These are phyloP conservation scores for Scartelaos histophorus DNA, from an alignment of 2,113 vertebrate genomes.

Conservation along the genomic window DNA sequence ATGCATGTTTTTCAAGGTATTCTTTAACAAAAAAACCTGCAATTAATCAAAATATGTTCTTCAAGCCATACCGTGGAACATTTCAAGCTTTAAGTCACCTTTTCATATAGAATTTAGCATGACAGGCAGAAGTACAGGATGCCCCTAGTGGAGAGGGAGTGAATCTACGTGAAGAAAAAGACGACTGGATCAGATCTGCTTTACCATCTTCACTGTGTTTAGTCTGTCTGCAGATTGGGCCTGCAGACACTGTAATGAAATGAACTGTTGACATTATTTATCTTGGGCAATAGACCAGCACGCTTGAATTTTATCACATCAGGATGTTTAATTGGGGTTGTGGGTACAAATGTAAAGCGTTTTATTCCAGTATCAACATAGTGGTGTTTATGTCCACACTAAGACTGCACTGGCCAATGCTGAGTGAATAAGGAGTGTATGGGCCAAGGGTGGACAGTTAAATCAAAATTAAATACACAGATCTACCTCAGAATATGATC, in stretches of 20 bases:
- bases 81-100: too few relatives aligned
- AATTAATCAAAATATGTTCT: too few relatives aligned
- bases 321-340: constrained; percentile 37
- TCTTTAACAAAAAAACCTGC: too few relatives aligned
- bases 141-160: too few relatives aligned
- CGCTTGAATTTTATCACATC: constrained; percentile 30
- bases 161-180: too few relatives aligned
- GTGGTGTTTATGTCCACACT: constrained; percentile 35
- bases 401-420: constrained; percentile 42
- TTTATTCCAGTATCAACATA: constrained; percentile 21
- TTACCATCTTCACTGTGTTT: not conserved
- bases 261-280: constrained; percentile 1
- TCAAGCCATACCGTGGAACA: too few relatives aligned
- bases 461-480: constrained; percentile 66
- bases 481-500: constrained; percentile 48
- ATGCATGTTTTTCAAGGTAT: too few relatives aligned
- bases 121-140: too few relatives aligned
- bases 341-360: not conserved
- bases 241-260: not conserved
- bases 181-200: not conserved
- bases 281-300: not conserved
- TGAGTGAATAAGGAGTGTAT: constrained; percentile 25
- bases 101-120: too few relatives aligned
- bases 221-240: not conserved
- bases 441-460: constrained; percentile 39